Conservation (phyloP, 2,888 invertebrate species). For the Epicampocera succincta region DNA sequence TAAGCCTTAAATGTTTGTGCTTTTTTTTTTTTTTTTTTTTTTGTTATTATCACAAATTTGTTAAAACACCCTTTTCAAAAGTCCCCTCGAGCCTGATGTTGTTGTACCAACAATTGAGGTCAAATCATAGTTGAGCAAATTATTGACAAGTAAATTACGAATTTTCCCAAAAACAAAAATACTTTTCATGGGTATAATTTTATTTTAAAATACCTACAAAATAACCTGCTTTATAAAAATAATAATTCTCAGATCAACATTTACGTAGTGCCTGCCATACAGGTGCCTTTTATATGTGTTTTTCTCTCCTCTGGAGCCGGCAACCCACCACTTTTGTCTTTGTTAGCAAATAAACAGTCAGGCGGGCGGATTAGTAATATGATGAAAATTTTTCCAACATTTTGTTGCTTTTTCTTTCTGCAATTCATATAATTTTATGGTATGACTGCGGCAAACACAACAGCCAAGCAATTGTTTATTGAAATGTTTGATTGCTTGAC, state of each 20-base stretch:
- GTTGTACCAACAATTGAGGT: slow-evolving; percentile 50
- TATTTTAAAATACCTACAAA: slow-evolving; percentile 18
- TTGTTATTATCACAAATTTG: neutral
- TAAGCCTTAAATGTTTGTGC: no score
- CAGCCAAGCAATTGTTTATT: slow-evolving; percentile 64
- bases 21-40: no score
- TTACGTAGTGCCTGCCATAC: slow-evolving; percentile 35
- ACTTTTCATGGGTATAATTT: slow-evolving; percentile 46
- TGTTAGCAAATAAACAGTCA: slow-evolving; percentile 44
- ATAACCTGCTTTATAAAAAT: slow-evolving; percentile 55
- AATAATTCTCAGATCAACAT: slow-evolving; percentile 66
- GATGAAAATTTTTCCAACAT: slow-evolving; percentile 51
- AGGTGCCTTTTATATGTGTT: slow-evolving; percentile 48
- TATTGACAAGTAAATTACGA: slow-evolving; percentile 53
- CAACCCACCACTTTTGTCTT: slow-evolving; percentile 45
- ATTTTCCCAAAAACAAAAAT: slow-evolving; percentile 20
- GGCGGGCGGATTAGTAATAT: slow-evolving; percentile 64
- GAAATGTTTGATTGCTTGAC: slow-evolving; percentile 71
- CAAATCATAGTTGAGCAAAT: slow-evolving; percentile 53
- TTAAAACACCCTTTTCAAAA: slow-evolving; percentile 34
- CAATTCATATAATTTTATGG: slow-evolving; percentile 58
- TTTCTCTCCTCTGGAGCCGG: neutral
- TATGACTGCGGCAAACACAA: slow-evolving; percentile 30
- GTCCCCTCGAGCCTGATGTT: slow-evolving; percentile 5
- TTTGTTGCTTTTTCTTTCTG: slow-evolving; percentile 34